Evolutionary conservation across 92 coral and sea anemone genomes (phyloP).

Genomic region (Epizoanthus stellaris): DNA sequence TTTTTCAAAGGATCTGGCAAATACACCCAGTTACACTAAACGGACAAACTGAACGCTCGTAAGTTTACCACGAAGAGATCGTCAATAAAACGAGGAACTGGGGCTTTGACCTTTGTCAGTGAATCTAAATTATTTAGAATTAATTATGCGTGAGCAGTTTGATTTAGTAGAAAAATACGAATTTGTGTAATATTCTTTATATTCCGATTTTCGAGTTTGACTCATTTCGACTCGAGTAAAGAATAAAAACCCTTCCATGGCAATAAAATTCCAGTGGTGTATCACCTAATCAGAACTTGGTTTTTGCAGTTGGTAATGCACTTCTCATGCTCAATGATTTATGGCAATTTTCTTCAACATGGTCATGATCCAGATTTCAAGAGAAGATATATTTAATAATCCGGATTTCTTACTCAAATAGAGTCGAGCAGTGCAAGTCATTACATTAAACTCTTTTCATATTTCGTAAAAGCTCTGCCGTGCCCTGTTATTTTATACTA

Average conservation of each 20-base stretch:
- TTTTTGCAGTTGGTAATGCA: not conserved
- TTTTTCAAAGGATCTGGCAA: constrained; percentile 19
- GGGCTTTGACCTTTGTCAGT: constrained; percentile 10
- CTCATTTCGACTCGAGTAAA: not conserved
- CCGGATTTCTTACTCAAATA: too few species aligned
- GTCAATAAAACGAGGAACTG: constrained; percentile 13
- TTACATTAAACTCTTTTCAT: too few species aligned
- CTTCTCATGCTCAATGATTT: not conserved
- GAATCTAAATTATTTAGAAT: not conserved
- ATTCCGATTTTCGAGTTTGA: not conserved
- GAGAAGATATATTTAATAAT: not conserved
- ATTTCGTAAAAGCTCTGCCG: not conserved
- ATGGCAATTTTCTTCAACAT: not conserved
- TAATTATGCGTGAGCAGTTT: constrained; percentile 5
- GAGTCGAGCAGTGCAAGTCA: too few species aligned
- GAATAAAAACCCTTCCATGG: not conserved
- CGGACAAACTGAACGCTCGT: constrained; percentile 1
- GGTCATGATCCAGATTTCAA: not conserved
- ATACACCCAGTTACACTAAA: constrained; percentile 1
- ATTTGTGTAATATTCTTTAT: not conserved
- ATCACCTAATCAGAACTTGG: too few species aligned
- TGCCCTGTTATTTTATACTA: not conserved
- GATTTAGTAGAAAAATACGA: not conserved
- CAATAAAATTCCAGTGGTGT: too few species aligned
- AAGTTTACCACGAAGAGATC: constrained; percentile 6